Evolutionary conservation across 2,888 invertebrate species (phyloP).

Genomic region (Carterocephalus palaemon): DNA sequence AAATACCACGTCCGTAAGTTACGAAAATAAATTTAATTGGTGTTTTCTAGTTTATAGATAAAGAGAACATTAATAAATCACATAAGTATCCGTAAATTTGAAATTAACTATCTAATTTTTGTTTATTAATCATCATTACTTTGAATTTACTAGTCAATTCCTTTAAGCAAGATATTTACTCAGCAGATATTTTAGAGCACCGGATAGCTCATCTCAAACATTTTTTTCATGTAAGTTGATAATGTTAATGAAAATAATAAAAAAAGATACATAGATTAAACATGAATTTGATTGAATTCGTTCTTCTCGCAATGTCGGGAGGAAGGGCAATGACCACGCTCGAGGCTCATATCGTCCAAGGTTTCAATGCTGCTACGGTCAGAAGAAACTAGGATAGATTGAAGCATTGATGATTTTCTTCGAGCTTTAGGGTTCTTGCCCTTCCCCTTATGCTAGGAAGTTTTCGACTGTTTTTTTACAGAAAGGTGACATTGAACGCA

Average conservation of each 20-base stretch:
- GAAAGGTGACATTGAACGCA: conserved; percentile 87
- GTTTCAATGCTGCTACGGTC: conserved; percentile 72
- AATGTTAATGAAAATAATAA: too few relatives aligned
- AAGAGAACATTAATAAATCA: conserved; percentile 23
- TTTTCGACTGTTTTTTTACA: conserved; percentile 77
- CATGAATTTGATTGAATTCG: conserved; percentile 79
- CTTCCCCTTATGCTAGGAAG: conserved; percentile 83
- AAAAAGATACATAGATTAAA: conserved; percentile 53
- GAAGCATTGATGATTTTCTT: conserved; percentile 57
- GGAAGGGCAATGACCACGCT: conserved; percentile 60
- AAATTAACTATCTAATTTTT: conserved; percentile 35
- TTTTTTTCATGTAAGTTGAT: too few relatives aligned
- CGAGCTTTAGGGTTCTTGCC: conserved; percentile 80
- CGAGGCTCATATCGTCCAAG: conserved; percentile 53
- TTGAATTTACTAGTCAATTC: conserved; percentile 54
- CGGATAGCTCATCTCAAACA: too few relatives aligned
- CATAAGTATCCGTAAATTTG: conserved; percentile 30
- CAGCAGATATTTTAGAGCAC: too few relatives aligned
- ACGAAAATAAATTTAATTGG: too few relatives aligned
- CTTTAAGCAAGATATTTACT: conserved; percentile 34
- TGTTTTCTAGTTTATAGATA: conserved; percentile 31
- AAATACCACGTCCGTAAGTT: conserved; percentile 22
- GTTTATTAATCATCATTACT: conserved; percentile 31
- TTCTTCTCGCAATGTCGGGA: conserved; percentile 48
- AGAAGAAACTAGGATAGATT: conserved; percentile 60